Conservation (phyloP, 2,113 vertebrate species). For the Genyomyrus donnyi region DNA sequence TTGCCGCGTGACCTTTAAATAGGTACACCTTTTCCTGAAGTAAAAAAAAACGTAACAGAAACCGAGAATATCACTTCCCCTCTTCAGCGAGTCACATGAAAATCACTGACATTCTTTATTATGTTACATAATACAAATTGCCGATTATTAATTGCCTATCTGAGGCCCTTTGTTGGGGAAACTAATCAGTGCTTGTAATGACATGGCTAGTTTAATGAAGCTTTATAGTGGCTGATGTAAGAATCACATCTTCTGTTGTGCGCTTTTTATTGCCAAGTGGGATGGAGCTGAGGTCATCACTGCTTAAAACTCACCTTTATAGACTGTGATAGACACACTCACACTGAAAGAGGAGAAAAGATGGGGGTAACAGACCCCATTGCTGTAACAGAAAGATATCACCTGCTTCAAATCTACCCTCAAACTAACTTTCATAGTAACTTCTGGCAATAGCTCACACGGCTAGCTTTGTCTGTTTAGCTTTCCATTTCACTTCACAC, state of each 20-base stretch:
- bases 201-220: not conserved
- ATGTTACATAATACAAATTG: not conserved
- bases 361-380: not conserved
- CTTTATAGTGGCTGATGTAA: not conserved
- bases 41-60: conserved; percentile 7
- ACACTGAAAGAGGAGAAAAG: not conserved
- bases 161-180: not conserved
- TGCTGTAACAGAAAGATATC: not conserved
- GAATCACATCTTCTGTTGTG: not conserved
- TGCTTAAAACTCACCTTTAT: not conserved
- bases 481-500: not conserved
- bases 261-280: not conserved
- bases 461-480: not conserved
- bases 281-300: not conserved
- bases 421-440: not conserved
- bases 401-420: not conserved
- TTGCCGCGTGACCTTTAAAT: not conserved
- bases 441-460: not conserved
- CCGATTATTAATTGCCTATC: not conserved
- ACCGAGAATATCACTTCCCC: not conserved
- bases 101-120: not conserved
- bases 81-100: not conserved
- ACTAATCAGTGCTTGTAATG: not conserved
- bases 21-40: not conserved
- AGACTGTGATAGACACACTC: not conserved